phyloP scores from a whole-genome alignment of 23 tunicate genomes.

The Ascidia mentula region DNA sequence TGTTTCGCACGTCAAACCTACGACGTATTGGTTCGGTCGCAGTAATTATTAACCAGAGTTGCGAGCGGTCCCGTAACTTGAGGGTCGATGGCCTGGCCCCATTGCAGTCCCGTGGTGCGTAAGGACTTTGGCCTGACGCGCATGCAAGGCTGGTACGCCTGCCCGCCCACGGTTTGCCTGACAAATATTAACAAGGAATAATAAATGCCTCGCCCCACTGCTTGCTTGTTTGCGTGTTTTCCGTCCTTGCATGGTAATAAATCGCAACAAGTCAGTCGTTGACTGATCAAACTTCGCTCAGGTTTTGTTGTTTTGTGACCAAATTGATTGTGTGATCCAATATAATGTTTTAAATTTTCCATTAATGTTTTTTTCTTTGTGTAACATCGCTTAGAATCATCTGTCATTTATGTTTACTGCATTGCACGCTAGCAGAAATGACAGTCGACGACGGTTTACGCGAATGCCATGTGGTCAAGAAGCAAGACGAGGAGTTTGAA shows the following conservation, averaged over 20 bases:
- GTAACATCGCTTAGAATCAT: neutral
- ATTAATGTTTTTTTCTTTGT: neutral
- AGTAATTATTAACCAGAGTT: neutral
- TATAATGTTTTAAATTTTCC: too few species aligned
- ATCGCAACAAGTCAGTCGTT: too few species aligned
- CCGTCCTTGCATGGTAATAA: too few species aligned
- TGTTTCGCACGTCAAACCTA: too few species aligned
- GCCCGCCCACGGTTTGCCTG: neutral
- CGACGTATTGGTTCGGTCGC: too few species aligned
- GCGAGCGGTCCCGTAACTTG: neutral
- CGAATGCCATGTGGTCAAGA: slow-evolving; percentile 48
- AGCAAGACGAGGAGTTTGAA: slow-evolving; percentile 78
- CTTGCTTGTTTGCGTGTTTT: too few species aligned
- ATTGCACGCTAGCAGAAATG: slow-evolving; percentile 14
- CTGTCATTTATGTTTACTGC: neutral
- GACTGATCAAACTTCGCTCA: too few species aligned
- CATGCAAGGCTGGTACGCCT: neutral
- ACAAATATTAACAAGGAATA: neutral
- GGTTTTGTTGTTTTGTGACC: too few species aligned
- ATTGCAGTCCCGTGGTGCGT: neutral
- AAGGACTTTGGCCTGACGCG: neutral
- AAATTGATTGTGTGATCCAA: too few species aligned
- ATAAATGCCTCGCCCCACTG: neutral
- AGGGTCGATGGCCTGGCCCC: neutral
- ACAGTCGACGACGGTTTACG: slow-evolving; percentile 18